Evolutionary conservation across 2,797 vertebrate species (phyloP).

Genomic region (Linurgus olivaceus): DNA sequence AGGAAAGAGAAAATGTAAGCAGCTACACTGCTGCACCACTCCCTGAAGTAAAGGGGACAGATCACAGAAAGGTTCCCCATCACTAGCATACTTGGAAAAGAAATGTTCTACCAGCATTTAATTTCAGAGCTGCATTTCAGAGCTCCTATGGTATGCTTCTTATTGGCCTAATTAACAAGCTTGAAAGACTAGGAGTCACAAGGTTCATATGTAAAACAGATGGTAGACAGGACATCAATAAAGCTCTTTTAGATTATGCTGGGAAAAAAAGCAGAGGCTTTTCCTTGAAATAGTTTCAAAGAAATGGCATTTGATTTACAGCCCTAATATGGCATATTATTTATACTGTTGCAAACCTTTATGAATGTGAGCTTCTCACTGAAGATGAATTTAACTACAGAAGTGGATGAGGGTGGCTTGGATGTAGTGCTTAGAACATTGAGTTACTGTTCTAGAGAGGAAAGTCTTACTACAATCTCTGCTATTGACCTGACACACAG

Average conservation of each 20-base stretch:
- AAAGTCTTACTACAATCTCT: background rate
- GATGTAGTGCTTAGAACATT: background rate
- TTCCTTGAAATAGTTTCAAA: conserved; percentile 27
- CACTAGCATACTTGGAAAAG: background rate
- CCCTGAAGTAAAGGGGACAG: background rate
- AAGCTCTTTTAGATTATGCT: conserved; percentile 18
- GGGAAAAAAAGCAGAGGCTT: background rate
- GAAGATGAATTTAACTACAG: background rate
- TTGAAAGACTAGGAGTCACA: conserved; percentile 61
- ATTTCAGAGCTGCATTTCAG: background rate
- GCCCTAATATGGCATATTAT: background rate
- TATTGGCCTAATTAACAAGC: conserved; percentile 47
- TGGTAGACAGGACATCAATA: conserved; percentile 63
- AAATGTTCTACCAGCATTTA: background rate
- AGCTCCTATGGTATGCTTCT: conserved; percentile 22
- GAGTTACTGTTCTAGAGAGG: background rate
- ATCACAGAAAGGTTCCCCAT: background rate
- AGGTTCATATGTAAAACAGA: conserved; percentile 54
- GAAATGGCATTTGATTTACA: conserved; percentile 28
- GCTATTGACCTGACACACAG: background rate
- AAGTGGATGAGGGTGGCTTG: background rate
- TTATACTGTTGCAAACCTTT: conserved; percentile 14
- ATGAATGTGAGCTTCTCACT: background rate
- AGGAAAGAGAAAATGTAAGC: background rate
- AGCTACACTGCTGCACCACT: background rate